Conservation (phyloP, 2,113 vertebrate genomes). For the Miniopterus natalensis region DNA sequence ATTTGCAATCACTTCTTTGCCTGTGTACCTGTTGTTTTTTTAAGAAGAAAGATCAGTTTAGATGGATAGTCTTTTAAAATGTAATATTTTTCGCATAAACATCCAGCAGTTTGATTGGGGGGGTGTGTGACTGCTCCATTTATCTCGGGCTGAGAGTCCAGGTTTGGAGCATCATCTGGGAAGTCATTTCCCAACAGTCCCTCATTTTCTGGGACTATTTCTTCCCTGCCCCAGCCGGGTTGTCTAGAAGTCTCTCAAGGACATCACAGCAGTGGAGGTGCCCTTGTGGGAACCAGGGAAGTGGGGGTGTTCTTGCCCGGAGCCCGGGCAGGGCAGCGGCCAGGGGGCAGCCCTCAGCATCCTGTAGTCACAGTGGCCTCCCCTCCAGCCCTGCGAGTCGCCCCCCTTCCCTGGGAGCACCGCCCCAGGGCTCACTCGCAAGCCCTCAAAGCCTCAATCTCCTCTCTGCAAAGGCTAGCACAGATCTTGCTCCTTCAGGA, state of each 20-base stretch:
- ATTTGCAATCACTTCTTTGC: conserved; percentile 76
- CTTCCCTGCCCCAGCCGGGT: not conserved
- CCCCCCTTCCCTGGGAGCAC: not conserved
- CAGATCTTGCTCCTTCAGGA: not conserved
- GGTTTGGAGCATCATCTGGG: not conserved
- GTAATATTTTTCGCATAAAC: not conserved
- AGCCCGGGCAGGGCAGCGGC: not conserved
- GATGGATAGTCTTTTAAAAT: not conserved
- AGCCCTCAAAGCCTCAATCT: not conserved
- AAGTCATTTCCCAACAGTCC: not conserved
- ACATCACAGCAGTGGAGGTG: not conserved
- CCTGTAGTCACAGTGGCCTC: not conserved
- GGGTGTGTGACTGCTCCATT: not conserved
- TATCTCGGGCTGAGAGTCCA: not conserved
- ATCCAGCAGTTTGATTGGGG: not conserved
- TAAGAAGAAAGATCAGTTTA: conserved; percentile 34
- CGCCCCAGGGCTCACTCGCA: not conserved
- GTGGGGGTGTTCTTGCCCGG: not conserved
- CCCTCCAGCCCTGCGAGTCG: not conserved
- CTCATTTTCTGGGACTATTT: not conserved
- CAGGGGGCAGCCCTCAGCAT: not conserved
- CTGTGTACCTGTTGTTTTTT: conserved; percentile 73
- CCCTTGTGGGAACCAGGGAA: not conserved
- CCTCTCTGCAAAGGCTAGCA: not conserved
- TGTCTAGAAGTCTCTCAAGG: not conserved